Percentiles rank a stretch among this genome's conserved stretches.
Evolutionary conservation across 1,140 invertebrate species (phyloP).

Genomic region (Ditylenchus dipsaci): DNA sequence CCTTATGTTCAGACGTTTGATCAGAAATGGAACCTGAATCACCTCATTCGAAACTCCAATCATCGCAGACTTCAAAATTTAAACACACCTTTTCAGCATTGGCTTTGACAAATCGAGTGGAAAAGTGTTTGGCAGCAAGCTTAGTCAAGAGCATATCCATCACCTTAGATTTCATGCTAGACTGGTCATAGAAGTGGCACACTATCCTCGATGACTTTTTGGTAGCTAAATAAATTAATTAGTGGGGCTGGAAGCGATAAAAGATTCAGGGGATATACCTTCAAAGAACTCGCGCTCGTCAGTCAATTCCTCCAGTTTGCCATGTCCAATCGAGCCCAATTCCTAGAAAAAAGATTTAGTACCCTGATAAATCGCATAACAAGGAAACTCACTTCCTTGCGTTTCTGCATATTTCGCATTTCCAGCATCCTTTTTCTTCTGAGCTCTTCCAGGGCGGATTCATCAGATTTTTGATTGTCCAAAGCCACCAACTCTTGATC

Average conservation of each 20-base stretch:
- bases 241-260: too few species aligned
- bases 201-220: slow-evolving; percentile 10
- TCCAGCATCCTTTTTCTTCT: slow-evolving; percentile 15
- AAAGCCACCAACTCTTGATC: slow-evolving; percentile 15
- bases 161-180: background rate
- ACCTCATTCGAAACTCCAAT: background rate
- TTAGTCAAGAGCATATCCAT: slow-evolving; percentile 13
- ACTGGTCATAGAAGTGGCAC: slow-evolving; percentile 15
- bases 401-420: slow-evolving; percentile 6
- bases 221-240: background rate
- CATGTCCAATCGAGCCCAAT: slow-evolving; percentile 10
- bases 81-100: slow-evolving; percentile 16
- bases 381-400: slow-evolving; percentile 16
- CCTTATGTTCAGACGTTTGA: slow-evolving; percentile 16
- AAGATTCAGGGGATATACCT: too few species aligned
- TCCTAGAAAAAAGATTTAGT: slow-evolving; percentile 7
- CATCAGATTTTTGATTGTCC: slow-evolving; percentile 21
- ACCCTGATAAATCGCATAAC: background rate
- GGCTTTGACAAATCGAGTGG: slow-evolving; percentile 13
- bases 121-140: slow-evolving; percentile 13
- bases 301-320: slow-evolving; percentile 2
- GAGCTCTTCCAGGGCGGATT: slow-evolving; percentile 8
- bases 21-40: slow-evolving; percentile 16
- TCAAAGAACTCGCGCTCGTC: slow-evolving; percentile 20
- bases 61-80: background rate